These are phyloP conservation scores for Chloroclystis v-ata DNA, from an alignment of 2,888 invertebrate species.

Conservation along the genomic window DNA sequence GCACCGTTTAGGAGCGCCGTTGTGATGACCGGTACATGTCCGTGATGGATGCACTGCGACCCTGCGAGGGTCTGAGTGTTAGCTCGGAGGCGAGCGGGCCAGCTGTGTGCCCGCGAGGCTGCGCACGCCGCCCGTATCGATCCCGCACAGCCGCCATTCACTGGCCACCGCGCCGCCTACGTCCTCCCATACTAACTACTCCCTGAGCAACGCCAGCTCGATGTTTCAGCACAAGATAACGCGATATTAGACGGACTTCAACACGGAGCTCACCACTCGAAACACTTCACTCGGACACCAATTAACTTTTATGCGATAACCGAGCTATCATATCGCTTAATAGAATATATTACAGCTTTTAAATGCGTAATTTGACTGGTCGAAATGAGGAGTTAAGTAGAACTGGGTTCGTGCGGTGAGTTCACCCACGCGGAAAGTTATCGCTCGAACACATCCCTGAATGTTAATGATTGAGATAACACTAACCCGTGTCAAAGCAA, in stretches of 20 bases:
- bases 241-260: conserved; percentile 54
- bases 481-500: conserved; percentile 29
- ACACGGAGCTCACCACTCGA: conserved; percentile 47
- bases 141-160: conserved; percentile 64
- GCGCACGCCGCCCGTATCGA: conserved; percentile 72
- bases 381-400: conserved; percentile 19
- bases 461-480: conserved; percentile 64
- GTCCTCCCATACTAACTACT: conserved; percentile 32
- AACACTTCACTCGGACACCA: conserved; percentile 50
- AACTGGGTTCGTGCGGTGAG: conserved; percentile 26
- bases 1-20: conserved; percentile 64
- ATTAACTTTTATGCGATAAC: conserved; percentile 44
- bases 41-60: conserved; percentile 52
- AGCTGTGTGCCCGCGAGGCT: conserved; percentile 62
- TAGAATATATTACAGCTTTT: conserved; percentile 8
- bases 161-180: conserved; percentile 65
- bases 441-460: conserved; percentile 53
- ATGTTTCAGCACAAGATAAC: conserved; percentile 62
- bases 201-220: conserved; percentile 42
- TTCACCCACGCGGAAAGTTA: conserved; percentile 59
- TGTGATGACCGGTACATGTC: conserved; percentile 56
- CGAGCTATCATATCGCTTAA: conserved; percentile 17
- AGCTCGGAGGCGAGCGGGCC: conserved; percentile 50
- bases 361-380: conserved; percentile 13
- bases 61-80: conserved; percentile 51